Evolutionary conservation across 2,797 vertebrate species (phyloP).

Genomic region (Sebastes alutus): DNA sequence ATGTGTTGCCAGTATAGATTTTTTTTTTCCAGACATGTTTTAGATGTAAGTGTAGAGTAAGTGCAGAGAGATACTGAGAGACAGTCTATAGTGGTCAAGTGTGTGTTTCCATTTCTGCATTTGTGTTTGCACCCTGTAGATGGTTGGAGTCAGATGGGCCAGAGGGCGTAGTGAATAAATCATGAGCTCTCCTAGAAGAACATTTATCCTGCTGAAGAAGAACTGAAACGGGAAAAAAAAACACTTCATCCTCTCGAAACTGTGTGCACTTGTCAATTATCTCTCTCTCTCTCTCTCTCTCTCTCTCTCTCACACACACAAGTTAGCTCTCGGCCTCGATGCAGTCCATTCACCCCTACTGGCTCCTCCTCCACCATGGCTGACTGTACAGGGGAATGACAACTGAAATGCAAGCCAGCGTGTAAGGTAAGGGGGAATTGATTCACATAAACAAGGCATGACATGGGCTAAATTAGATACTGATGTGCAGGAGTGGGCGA

Average conservation of each 20-base stretch:
- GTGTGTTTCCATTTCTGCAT: constrained; percentile 11
- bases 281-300: constrained; percentile 19
- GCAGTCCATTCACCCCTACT: background rate
- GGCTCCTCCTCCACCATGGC: constrained; percentile 16
- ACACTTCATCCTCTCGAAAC: constrained; percentile 10
- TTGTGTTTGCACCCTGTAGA: background rate
- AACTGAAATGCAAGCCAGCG: background rate
- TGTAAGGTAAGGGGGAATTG: background rate
- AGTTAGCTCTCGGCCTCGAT: constrained; percentile 1
- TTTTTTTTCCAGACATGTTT: background rate
- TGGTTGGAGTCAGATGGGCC: constrained; percentile 35
- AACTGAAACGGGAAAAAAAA: constrained; percentile 8
- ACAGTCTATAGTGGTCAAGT: background rate
- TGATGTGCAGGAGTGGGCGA: background rate
- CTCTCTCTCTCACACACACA: constrained; percentile 19
- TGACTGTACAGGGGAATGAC: background rate
- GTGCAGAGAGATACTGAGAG: background rate
- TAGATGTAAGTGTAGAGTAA: background rate
- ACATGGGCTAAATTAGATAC: constrained; percentile 1
- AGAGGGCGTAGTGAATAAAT: constrained; percentile 73
- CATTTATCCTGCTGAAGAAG: constrained; percentile 48
- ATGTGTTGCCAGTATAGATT: background rate
- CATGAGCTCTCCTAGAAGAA: constrained; percentile 64
- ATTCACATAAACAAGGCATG: constrained; percentile 16
- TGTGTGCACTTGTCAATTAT: constrained; percentile 23